Conservation (phyloP, 92 coral and sea anemone genomes). For the Palythoa grandis region DNA sequence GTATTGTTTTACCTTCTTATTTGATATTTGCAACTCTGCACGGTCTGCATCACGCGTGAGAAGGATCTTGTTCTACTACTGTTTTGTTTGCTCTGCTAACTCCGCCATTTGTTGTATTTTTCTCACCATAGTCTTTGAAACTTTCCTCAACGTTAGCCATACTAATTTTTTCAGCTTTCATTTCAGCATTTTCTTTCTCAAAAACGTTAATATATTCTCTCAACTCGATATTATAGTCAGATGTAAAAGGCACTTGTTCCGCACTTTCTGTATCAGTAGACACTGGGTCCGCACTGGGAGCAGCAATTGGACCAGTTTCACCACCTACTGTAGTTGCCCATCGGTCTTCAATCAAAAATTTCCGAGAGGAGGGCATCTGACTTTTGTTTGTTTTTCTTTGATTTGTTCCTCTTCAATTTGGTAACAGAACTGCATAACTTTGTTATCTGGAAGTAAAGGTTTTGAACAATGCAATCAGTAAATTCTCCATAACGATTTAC, state of each 20-base stretch:
- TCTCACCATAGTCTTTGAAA: background rate
- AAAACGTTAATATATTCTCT: background rate
- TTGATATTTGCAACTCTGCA: background rate
- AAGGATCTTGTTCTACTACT: constrained; percentile 23
- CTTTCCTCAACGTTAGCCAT: background rate
- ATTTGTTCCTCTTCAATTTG: too few species aligned
- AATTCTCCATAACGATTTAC: too few species aligned
- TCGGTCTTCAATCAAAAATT: background rate
- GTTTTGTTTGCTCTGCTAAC: background rate
- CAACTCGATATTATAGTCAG: background rate
- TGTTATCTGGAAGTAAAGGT: too few species aligned
- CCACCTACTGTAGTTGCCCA: background rate
- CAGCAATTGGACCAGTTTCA: background rate
- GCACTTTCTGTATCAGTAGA: background rate
- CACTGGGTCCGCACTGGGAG: background rate
- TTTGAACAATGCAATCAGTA: too few species aligned
- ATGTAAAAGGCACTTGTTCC: background rate
- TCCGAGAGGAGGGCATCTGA: background rate
- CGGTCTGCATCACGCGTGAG: background rate
- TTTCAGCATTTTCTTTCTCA: background rate
- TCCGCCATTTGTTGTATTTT: background rate
- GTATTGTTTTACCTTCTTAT: constrained; percentile 5
- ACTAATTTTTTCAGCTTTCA: constrained; percentile 5
- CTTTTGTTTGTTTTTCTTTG: background rate
- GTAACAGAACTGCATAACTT: too few species aligned